phyloP scores from a whole-genome alignment of 1,140 invertebrate genomes.

The Drepana arcuata region DNA sequence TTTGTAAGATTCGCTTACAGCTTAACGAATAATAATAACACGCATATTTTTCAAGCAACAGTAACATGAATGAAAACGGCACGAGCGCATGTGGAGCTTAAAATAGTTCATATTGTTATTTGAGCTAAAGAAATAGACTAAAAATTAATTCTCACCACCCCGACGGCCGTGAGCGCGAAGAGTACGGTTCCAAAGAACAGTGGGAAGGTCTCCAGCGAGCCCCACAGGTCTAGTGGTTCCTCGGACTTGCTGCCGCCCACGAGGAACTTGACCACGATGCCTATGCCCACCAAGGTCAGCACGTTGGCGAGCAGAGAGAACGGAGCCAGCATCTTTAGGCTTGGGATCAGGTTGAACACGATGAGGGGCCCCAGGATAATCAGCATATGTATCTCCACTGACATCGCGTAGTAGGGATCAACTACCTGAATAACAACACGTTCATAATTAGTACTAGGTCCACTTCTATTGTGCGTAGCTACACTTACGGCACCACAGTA shows the following conservation, averaged over 20 bases:
- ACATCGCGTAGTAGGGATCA: conserved; percentile 58
- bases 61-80: too few species aligned
- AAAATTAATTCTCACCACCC: conserved; percentile 83
- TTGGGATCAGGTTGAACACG: conserved; percentile 81
- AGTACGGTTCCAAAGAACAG: conserved; percentile 90
- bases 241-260: conserved; percentile 75
- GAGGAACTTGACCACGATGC: conserved; percentile 80
- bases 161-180: conserved; percentile 92
- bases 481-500: too few species aligned
- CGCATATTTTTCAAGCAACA: too few species aligned
- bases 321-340: conserved; percentile 84
- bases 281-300: conserved; percentile 79
- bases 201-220: conserved; percentile 73
- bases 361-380: conserved; percentile 80
- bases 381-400: conserved; percentile 72
- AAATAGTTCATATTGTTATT: too few species aligned
- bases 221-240: conserved; percentile 71
- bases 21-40: too few species aligned
- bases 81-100: too few species aligned
- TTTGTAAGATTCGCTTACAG: too few species aligned
- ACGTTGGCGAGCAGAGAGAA: conserved; percentile 87
- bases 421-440: too few species aligned
- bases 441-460: too few species aligned
- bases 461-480: too few species aligned
- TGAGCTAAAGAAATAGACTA: too few species aligned